These are phyloP conservation scores for Dufourea novaeangliae DNA, from an alignment of 1,140 invertebrate genomes.

Conservation along the genomic window DNA sequence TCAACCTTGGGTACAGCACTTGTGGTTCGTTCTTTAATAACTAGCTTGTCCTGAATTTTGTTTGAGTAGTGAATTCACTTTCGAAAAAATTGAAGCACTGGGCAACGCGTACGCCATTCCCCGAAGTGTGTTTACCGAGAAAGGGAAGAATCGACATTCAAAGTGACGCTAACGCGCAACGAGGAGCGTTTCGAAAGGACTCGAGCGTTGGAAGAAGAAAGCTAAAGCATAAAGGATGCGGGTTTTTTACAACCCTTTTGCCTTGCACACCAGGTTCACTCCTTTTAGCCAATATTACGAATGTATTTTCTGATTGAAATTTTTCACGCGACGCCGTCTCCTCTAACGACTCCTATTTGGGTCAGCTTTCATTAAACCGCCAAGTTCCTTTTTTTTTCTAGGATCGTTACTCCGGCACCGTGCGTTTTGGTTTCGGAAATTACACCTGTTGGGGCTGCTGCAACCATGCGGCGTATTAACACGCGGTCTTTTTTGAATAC, in stretches of 20 bases:
- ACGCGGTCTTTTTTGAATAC: not conserved
- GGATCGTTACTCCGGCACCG: not conserved
- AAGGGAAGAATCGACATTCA: not conserved
- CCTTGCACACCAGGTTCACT: not conserved
- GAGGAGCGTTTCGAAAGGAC: not conserved
- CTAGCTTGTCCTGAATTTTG: not conserved
- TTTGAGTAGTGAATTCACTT: not conserved
- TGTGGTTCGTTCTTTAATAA: not conserved
- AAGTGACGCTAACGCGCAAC: not conserved
- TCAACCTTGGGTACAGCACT: not conserved
- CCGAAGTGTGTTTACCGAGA: not conserved
- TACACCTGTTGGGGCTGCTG: constrained; percentile 5
- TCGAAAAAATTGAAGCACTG: not conserved
- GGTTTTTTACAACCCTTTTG: not conserved
- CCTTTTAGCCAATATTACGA: constrained; percentile 19
- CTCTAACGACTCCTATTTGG: constrained; percentile 33
- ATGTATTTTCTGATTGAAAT: constrained; percentile 28
- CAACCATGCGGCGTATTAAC: not conserved
- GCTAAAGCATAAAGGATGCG: not conserved
- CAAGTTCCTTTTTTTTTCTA: constrained; percentile 4
- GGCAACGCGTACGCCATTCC: not conserved
- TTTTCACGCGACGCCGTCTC: constrained; percentile 2
- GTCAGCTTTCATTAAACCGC: constrained; percentile 39
- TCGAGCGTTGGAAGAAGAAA: not conserved
- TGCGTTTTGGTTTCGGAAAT: not conserved